Conservation (phyloP, 2,797 vertebrate genomes). For the Diceros bicornis region DNA sequence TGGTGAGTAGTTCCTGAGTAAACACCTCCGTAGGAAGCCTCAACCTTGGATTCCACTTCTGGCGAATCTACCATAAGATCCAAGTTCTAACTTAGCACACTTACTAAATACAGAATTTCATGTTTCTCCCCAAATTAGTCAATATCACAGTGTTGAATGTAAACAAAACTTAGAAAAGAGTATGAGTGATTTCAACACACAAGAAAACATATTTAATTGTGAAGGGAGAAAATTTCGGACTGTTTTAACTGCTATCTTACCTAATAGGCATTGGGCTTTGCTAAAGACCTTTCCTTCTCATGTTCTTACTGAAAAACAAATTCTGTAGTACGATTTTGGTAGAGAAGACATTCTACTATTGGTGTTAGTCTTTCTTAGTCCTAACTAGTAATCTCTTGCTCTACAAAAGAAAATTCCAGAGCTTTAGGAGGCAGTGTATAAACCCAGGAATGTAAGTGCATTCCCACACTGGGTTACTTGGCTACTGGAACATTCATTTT, state of each 20-base stretch:
- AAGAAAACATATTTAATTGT: neutral
- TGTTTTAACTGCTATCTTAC: neutral
- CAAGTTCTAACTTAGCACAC: neutral
- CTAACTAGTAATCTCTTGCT: neutral
- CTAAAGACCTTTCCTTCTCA: neutral
- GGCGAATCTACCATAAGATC: neutral
- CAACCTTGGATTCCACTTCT: neutral
- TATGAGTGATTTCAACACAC: neutral
- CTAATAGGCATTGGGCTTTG: neutral
- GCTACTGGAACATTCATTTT: neutral
- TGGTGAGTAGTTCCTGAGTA: neutral
- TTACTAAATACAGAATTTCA: neutral
- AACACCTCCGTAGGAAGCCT: neutral
- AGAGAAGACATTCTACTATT: neutral
- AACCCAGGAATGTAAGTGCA: neutral
- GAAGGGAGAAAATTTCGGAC: neutral
- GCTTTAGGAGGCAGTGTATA: neutral
- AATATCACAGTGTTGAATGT: neutral
- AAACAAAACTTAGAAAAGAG: neutral
- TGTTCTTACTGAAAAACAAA: neutral
- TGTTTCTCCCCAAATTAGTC: neutral
- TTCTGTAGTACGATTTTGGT: neutral
- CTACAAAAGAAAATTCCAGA: neutral
- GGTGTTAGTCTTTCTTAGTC: neutral
- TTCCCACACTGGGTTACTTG: neutral